Evolutionary conservation across 1,140 invertebrate genomes (phyloP).

Genomic region (Ceratina japonica): DNA sequence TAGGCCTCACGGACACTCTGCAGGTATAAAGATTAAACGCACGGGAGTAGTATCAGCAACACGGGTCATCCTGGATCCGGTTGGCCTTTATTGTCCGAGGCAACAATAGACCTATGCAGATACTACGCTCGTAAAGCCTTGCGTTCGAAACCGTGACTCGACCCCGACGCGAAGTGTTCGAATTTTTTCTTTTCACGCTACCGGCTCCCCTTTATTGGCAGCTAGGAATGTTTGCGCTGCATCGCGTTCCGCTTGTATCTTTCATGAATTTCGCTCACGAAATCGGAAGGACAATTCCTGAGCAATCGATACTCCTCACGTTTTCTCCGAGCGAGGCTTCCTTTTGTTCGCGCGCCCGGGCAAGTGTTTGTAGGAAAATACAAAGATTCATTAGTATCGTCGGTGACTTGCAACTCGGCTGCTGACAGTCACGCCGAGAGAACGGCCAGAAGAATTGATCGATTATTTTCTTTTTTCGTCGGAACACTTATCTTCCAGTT

Average conservation of each 20-base stretch:
- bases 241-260: slow-evolving; percentile 44
- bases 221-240: slow-evolving; percentile 54
- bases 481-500: slow-evolving; percentile 45
- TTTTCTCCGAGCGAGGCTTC: not conserved
- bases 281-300: not conserved
- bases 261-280: slow-evolving; percentile 49
- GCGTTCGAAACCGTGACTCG: slow-evolving; percentile 29
- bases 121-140: slow-evolving; percentile 52
- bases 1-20: slow-evolving; percentile 26
- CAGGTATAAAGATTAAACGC: slow-evolving; percentile 64
- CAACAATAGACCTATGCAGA: slow-evolving; percentile 62
- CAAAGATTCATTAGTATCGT: not conserved
- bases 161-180: slow-evolving; percentile 43
- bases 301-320: not conserved
- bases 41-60: slow-evolving; percentile 3
- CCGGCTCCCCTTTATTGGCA: slow-evolving; percentile 44
- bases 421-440: not conserved
- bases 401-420: slow-evolving; percentile 7
- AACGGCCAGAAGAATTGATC: slow-evolving; percentile 38
- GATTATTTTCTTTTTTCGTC: slow-evolving; percentile 29
- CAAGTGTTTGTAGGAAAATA: not conserved
- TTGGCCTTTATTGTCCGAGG: slow-evolving; percentile 61
- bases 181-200: slow-evolving; percentile 60
- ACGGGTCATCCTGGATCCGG: slow-evolving; percentile 31
- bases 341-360: not conserved